Evolutionary conservation across 2,113 vertebrate species (phyloP), one percentile per base, ranked within the genome.

Genomic region (Xiphorhynchus elegans): DNA sequence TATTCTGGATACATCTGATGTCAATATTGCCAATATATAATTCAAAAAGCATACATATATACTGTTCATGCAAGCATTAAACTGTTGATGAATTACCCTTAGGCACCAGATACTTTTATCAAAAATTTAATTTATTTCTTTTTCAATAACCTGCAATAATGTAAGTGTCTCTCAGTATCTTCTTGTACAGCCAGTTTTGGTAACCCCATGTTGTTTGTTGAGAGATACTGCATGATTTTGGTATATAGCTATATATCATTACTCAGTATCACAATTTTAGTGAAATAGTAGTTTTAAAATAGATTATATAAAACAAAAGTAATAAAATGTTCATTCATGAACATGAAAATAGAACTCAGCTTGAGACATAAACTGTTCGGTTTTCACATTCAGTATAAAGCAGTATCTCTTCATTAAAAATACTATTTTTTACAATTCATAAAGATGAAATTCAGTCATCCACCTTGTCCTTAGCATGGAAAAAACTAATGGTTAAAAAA

Each of bases 341-440:
- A 72, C 8, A 60, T 11, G 9, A 67, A 90, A 85, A 66, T 4
- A 86, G 10, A 73, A 9, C 31, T 37, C 31, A 75, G 2, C 3
- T 81, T 40, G 50, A 76, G 18, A 39, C 6, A 70, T 16, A 33
- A 0, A 0, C 6, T 49, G 7, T n/a, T 78, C 50, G 28, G 4
- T 49, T 87, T 56, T 79, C 24, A 25, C 11, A 9, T 59, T 78
- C 72, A 52, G 7, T 39, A 75, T 37, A 46, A 26, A 55, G n/a
- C 2, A 64, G 8, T 46, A 59, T 42, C 9, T 49, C 15, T 37
- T 58, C 5, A 53, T 70, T 74, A 17, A 55, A 78, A 91, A 67
- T 6, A 35, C 5, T 39, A 13, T 42, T 75, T 87, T 63, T 25
- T 55, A 53, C 40, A 1, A 25, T 47, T 79, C 87, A 29, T 33